phyloP scores from a whole-genome alignment of 2,113 vertebrate species.

The Aptenodytes patagonicus region DNA sequence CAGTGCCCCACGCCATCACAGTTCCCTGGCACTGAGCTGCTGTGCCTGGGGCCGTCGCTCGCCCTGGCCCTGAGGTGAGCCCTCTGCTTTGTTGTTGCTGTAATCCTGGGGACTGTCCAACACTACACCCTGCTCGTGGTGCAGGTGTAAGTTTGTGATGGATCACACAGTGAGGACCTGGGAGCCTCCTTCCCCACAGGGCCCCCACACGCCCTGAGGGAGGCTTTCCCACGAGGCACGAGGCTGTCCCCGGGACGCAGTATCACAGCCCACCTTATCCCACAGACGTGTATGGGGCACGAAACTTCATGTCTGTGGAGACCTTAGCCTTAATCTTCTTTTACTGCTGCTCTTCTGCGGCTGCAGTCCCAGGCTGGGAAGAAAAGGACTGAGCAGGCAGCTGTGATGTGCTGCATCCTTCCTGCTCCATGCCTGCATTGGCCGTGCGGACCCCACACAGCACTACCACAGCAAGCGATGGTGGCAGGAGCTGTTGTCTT shows the following conservation, averaged over 20 bases:
- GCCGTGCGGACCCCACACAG: rapidly evolving
- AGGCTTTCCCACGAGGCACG: background rate
- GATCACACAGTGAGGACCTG: background rate
- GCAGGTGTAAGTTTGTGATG: background rate
- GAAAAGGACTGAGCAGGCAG: background rate
- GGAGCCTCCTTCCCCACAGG: background rate
- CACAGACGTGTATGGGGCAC: background rate
- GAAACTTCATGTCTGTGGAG: background rate
- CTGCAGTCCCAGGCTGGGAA: background rate
- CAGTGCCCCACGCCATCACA: rapidly evolving
- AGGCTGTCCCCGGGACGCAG: background rate
- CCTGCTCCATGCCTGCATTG: rapidly evolving
- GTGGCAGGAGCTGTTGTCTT: background rate
- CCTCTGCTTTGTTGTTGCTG: background rate
- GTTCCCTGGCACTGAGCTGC: background rate
- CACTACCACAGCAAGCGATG: background rate
- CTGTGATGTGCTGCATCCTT: background rate
- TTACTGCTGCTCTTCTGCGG: background rate
- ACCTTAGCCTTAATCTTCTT: background rate
- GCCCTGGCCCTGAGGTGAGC: rapidly evolving
- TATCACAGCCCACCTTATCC: background rate
- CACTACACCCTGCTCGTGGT: rapidly evolving
- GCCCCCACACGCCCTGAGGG: rapidly evolving
- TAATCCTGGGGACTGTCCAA: background rate
- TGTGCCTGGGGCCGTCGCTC: rapidly evolving